A percentile compares a stretch with the other conserved stretches of the same genome.
Evolutionary conservation across 2,797 vertebrate species (phyloP).

Genomic region (Emys orbicularis): DNA sequence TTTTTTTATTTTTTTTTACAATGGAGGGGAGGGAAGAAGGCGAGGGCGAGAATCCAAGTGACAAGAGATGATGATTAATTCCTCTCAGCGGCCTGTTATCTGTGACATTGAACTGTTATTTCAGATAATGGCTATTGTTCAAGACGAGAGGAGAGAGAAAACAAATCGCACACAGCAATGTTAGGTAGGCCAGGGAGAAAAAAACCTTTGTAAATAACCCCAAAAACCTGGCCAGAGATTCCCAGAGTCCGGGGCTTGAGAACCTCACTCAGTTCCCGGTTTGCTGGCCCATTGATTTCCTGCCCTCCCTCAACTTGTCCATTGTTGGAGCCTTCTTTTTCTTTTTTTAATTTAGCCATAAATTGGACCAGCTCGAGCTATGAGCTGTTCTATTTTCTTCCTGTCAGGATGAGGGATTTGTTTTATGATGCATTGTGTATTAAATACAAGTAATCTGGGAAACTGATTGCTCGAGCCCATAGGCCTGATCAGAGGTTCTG

Average conservation of each 20-base stretch:
- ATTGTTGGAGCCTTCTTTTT: slow-evolving; percentile 86
- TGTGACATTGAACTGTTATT: slow-evolving; percentile 95
- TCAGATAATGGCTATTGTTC: slow-evolving; percentile 96
- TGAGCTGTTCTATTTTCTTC: slow-evolving; percentile 99
- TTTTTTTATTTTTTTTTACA: slow-evolving; percentile 52
- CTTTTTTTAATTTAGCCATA: slow-evolving; percentile 97
- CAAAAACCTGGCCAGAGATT: slow-evolving; percentile 85
- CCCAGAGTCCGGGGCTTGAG: slow-evolving; percentile 89
- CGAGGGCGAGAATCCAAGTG: slow-evolving; percentile 53
- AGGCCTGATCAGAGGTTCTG: slow-evolving; percentile 87
- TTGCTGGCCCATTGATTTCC: slow-evolving; percentile 91
- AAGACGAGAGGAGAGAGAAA: not conserved
- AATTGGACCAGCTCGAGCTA: slow-evolving; percentile 96
- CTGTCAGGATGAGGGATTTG: slow-evolving; percentile 99
- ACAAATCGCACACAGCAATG: slow-evolving; percentile 81
- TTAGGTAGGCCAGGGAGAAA: slow-evolving; percentile 90
- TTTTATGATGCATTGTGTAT: slow-evolving; percentile 99
- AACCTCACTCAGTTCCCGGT: slow-evolving; percentile 87
- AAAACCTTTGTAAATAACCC: slow-evolving; percentile 91
- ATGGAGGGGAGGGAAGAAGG: slow-evolving; percentile 17
- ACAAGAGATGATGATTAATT: slow-evolving; percentile 92
- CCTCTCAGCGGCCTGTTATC: slow-evolving; percentile 86
- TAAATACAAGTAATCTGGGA: slow-evolving; percentile 99
- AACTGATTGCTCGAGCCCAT: slow-evolving; percentile 91
- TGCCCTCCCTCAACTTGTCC: slow-evolving; percentile 90